These are phyloP conservation scores for Aspidapion aeneum DNA, from an alignment of 2,888 invertebrate species.

Conservation along the genomic window DNA sequence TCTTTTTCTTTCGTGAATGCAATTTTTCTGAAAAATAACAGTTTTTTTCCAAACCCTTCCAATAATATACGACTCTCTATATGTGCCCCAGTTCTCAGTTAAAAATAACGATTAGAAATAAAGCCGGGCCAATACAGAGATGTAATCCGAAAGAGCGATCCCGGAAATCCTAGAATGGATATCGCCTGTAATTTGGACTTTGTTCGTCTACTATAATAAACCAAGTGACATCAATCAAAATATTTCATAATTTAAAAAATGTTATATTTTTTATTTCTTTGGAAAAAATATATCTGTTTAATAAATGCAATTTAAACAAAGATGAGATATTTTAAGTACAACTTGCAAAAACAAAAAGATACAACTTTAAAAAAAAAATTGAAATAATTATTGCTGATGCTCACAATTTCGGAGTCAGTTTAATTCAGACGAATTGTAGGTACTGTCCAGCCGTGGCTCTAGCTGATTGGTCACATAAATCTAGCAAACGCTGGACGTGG, in stretches of 20 bases:
- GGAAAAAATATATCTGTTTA: too few relatives aligned
- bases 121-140: background rate
- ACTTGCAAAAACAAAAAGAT: too few relatives aligned
- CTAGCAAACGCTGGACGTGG: background rate
- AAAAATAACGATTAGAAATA: background rate
- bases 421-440: background rate
- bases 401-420: background rate
- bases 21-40: too few relatives aligned
- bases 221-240: background rate
- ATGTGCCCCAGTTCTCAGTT: background rate
- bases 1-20: too few relatives aligned
- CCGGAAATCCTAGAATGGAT: background rate
- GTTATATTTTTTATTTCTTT: too few relatives aligned
- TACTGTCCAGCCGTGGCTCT: background rate
- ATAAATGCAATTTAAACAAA: too few relatives aligned
- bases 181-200: background rate
- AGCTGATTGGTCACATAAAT: background rate
- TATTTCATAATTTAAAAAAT: too few relatives aligned
- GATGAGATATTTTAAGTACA: too few relatives aligned
- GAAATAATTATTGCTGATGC: background rate
- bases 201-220: background rate
- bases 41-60: too few relatives aligned
- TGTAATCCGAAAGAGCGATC: background rate
- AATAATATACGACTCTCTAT: too few relatives aligned
- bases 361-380: background rate